Evolutionary conservation across 2,113 vertebrate species (phyloP).

Genomic region (Xiphophorus couchianus): DNA sequence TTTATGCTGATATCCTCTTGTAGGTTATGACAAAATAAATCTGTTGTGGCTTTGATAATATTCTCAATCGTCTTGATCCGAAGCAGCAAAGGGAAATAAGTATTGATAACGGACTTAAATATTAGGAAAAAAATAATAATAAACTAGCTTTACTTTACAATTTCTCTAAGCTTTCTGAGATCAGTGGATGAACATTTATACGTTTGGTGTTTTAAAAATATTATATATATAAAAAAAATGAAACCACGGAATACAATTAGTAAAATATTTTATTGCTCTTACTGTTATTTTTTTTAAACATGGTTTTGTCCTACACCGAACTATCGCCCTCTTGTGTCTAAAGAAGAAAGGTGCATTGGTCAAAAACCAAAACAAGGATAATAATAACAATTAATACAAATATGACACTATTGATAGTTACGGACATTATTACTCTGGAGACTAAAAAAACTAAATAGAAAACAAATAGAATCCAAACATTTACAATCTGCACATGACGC

Average conservation of each 20-base stretch:
- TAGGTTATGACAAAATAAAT: not conserved
- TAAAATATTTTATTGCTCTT: conserved; percentile 41
- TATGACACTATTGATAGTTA: not conserved
- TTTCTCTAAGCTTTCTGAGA: not conserved
- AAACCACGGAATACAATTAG: conserved; percentile 32
- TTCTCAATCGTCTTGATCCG: not conserved
- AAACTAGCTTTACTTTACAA: not conserved
- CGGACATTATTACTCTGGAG: not conserved
- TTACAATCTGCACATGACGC: conserved; percentile 1
- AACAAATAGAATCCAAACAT: not conserved
- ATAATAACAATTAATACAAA: not conserved
- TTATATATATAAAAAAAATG: not conserved
- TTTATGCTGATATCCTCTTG: not conserved
- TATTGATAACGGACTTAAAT: not conserved
- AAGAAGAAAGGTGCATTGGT: conserved; percentile 37
- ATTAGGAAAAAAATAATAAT: not conserved
- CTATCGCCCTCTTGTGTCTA: conserved; percentile 60
- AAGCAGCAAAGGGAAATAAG: conserved; percentile 44
- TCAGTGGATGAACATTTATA: not conserved
- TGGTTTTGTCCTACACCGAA: conserved; percentile 19
- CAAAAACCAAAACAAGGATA: not conserved
- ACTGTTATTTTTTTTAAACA: conserved; percentile 38
- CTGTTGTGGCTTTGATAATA: not conserved
- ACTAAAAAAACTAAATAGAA: not conserved
- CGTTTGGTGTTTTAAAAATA: conserved; percentile 3